phyloP scores from a whole-genome alignment of 64 coral and sea anemone species.

The Astreopora myriophthalma region DNA sequence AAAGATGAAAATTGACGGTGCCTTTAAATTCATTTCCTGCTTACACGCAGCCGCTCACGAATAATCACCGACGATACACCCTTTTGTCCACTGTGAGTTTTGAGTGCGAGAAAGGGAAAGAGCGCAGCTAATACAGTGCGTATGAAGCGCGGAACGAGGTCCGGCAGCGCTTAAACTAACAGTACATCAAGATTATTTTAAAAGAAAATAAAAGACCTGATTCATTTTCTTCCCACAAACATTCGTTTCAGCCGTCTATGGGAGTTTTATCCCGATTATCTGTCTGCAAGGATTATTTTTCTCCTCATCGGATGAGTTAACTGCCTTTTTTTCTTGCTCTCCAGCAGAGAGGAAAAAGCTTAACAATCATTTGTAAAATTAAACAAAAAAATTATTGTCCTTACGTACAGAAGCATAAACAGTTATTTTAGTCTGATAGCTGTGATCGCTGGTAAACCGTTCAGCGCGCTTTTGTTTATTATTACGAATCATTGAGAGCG shows the following conservation, averaged over 20 bases:
- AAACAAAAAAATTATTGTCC: background rate
- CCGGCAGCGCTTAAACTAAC: background rate
- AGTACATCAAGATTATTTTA: background rate
- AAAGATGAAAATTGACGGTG: constrained; percentile 4
- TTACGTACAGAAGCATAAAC: background rate
- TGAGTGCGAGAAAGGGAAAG: too few species aligned
- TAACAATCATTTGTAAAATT: background rate
- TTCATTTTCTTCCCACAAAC: constrained; percentile 3
- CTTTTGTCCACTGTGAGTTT: too few species aligned
- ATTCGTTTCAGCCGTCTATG: background rate
- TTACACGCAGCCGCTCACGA: background rate
- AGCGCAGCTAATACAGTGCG: background rate
- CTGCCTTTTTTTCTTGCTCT: background rate
- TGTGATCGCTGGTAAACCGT: background rate
- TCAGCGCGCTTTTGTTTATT: background rate
- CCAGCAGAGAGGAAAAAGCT: background rate
- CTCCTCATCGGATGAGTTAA: background rate
- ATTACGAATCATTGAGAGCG: background rate
- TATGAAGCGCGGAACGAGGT: background rate
- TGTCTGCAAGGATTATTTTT: background rate
- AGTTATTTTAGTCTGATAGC: background rate
- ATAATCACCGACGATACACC: background rate
- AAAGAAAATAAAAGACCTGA: background rate
- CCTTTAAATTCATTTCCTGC: too few species aligned
- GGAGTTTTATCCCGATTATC: constrained; percentile 17